Evolutionary conservation across 2,113 vertebrate species (phyloP), one percentile per base, ranked within the genome.

Genomic region (Alaudala cheleensis): DNA sequence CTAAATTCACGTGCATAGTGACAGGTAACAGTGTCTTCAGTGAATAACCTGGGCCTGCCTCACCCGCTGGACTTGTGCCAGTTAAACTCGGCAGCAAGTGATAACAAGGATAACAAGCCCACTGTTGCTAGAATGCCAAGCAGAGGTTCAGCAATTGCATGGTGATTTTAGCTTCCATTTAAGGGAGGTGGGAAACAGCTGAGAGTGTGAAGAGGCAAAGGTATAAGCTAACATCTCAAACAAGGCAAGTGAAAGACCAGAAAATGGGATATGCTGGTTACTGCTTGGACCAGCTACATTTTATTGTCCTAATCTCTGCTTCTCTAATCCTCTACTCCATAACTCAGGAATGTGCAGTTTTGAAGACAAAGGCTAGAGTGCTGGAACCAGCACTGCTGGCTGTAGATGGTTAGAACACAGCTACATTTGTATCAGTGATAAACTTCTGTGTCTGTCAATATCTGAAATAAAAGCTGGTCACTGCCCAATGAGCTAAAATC

Each of bases 1-100:
- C 99, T 94, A 99, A 98, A 96, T 99, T 99, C 98, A 98, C 98
- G 81, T 99, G 99, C 97, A 98, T 99, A 64, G 99, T 99, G 81
- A 98, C 99, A 98, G 99, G 99, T 99, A 98, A 97, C 8, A 66
- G 70, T 45, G 57, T 80, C 57, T 34, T 54, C 78, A 64, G 58
- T 53, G 28, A 86, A 66, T 87, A 89, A 88, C 65, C 57, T 40
- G 51, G 66, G 51, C 86, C 93, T 94, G 94, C 69, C 77, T 76
- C 39, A 29, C 56, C 74, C 78, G 78, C 81, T 84, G 69, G 72
- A 69, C 87, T 74, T 61, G 39, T 1, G 19, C 65, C 94, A 37
- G 54, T 76, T 86, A 39, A 90, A 60, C 50, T 66, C 54, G n/a
- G 25, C 24, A 83, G 69, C 81, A 67, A 92, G 26, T 11, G 37